Evolutionary conservation across 1,140 invertebrate species (phyloP).

Genomic region (Cheumatopsyche charites): DNA sequence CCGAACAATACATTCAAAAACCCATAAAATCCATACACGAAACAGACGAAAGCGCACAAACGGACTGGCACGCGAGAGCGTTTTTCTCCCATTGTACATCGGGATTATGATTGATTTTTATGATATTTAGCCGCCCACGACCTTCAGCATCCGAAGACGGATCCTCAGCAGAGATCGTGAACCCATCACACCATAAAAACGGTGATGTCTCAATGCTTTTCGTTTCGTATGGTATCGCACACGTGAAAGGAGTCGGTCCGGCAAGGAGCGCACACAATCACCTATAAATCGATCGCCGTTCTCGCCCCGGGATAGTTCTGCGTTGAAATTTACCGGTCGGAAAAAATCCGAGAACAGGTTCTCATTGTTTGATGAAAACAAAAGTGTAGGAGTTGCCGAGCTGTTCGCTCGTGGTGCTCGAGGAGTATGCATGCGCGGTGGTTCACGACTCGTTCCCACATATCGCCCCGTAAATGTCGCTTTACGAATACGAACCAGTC

Average conservation of each 20-base stretch:
- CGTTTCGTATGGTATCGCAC: not conserved
- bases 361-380: slow-evolving; percentile 42
- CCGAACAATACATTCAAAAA: too few relatives aligned
- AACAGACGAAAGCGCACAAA: too few relatives aligned
- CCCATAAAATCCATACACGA: too few relatives aligned
- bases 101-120: slow-evolving; percentile 27
- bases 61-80: not conserved
- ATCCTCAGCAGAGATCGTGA: too few relatives aligned
- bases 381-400: slow-evolving; percentile 39
- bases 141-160: too few relatives aligned
- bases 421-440: not conserved
- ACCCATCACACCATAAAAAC: not conserved
- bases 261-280: slow-evolving; percentile 33
- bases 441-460: not conserved
- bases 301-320: slow-evolving; percentile 27
- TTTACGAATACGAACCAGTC: too few relatives aligned
- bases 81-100: slow-evolving; percentile 7
- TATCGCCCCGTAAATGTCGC: not conserved
- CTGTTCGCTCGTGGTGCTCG: not conserved
- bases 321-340: slow-evolving; percentile 25
- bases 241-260: not conserved
- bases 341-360: slow-evolving; percentile 33
- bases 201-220: not conserved
- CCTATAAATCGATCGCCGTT: slow-evolving; percentile 31
- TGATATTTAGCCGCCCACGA: not conserved